Evolutionary conservation across 2,113 vertebrate genomes (phyloP).

Genomic region (Chaetodon auriga): DNA sequence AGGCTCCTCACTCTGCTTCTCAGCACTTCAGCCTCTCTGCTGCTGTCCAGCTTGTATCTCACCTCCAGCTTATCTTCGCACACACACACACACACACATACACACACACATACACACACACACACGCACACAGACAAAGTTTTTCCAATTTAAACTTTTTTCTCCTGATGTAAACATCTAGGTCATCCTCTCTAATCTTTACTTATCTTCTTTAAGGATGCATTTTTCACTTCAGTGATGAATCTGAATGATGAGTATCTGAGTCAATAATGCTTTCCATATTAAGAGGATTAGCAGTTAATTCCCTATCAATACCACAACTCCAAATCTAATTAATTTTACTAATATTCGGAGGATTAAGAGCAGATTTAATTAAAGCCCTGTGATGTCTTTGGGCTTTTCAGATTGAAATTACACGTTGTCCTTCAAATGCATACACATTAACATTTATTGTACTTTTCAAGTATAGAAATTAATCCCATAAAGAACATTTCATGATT

Average conservation of each 20-base stretch:
- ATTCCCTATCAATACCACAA: constrained; percentile 59
- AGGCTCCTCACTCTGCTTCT: constrained; percentile 66
- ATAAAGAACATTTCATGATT: constrained; percentile 5
- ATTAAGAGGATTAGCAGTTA: constrained; percentile 59
- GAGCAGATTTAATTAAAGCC: constrained; percentile 29
- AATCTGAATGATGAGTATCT: constrained; percentile 23
- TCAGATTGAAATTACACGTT: constrained; percentile 19
- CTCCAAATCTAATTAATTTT: constrained; percentile 51
- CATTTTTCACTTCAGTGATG: constrained; percentile 14
- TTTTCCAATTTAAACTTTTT: constrained; percentile 1
- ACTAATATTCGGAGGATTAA: constrained; percentile 35
- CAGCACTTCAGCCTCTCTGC: constrained; percentile 73
- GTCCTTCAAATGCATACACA: constrained; percentile 2
- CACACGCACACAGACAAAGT: neutral
- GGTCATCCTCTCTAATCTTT: neutral
- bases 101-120: constrained; percentile 14
- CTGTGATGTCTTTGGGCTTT: constrained; percentile 8
- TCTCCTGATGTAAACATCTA: neutral
- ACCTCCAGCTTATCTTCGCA: constrained; percentile 79
- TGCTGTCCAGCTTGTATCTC: constrained; percentile 77
- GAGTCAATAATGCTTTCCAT: constrained; percentile 46
- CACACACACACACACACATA: neutral
- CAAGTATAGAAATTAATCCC: constrained; percentile 21
- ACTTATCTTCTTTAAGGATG: neutral
- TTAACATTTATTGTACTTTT: constrained; percentile 17